phyloP scores from a whole-genome alignment of 1,140 invertebrate genomes.

The Neodiprion fabricii region DNA sequence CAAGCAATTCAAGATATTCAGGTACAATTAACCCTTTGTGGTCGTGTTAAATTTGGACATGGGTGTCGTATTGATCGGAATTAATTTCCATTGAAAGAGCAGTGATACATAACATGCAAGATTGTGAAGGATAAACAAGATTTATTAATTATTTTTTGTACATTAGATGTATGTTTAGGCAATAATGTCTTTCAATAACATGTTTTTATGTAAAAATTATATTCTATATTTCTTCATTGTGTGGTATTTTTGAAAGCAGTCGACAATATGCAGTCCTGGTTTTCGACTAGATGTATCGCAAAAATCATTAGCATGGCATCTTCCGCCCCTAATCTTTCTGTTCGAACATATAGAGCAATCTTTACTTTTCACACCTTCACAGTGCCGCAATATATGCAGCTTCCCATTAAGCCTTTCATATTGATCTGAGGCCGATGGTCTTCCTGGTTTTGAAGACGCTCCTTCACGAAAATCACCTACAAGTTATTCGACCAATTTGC shows the following conservation, averaged over 20 bases:
- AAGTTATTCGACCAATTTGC: conserved; percentile 23
- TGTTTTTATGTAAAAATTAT: conserved; percentile 17
- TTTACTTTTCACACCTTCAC: conserved; percentile 14
- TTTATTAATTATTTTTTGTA: too few species aligned
- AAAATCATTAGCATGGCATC: conserved; percentile 24
- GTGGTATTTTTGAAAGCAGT: conserved; percentile 34
- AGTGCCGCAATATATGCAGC: conserved; percentile 17
- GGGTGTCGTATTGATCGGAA: too few species aligned
- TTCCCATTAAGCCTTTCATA: conserved; percentile 24
- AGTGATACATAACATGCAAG: too few species aligned
- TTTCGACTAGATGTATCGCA: conserved; percentile 32
- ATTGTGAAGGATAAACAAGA: too few species aligned
- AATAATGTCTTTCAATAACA: too few species aligned
- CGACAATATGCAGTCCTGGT: conserved; percentile 27
- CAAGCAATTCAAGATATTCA: too few species aligned
- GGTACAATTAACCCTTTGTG: too few species aligned
- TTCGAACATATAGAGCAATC: conserved; percentile 15
- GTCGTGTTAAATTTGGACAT: too few species aligned
- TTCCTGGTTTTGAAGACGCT: conserved; percentile 22
- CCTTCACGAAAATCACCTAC: conserved; percentile 20
- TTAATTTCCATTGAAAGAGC: too few species aligned
- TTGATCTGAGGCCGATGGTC: conserved; percentile 15
- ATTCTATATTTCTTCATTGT: conserved; percentile 29
- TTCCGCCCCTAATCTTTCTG: conserved; percentile 10
- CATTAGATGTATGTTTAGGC: too few species aligned